phyloP scores from a whole-genome alignment of 2,888 invertebrate genomes.

The Melieria crassipennis region DNA sequence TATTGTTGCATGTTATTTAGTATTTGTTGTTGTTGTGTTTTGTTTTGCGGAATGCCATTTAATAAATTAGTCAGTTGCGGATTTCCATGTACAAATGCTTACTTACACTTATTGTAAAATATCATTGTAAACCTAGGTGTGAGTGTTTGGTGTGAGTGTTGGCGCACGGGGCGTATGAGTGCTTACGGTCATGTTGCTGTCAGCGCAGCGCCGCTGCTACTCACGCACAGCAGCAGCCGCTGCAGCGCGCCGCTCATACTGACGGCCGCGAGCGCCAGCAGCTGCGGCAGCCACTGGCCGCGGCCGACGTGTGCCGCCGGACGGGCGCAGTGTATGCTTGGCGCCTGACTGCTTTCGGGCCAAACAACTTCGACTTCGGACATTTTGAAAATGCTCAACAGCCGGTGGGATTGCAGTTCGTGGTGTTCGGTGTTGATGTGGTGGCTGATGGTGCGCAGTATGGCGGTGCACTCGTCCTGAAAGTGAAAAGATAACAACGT shows the following conservation, averaged over 20 bases:
- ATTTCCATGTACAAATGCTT: no score
- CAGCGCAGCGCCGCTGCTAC: neutral
- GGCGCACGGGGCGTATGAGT: neutral
- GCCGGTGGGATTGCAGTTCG: constrained; percentile 85
- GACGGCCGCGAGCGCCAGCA: neutral
- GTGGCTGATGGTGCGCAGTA: constrained; percentile 82
- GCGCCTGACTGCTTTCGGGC: constrained; percentile 68
- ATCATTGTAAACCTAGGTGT: no score
- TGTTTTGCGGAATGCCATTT: neutral
- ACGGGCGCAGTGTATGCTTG: constrained; percentile 43
- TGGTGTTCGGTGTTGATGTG: constrained; percentile 87
- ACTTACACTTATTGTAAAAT: no score
- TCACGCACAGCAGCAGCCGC: constrained; percentile 2
- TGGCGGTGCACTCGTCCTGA: constrained; percentile 86
- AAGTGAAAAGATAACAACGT: constrained; percentile 50
- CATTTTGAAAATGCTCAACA: constrained; percentile 91
- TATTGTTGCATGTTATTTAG: neutral
- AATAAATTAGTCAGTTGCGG: neutral
- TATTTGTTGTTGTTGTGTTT: neutral
- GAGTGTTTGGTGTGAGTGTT: no score
- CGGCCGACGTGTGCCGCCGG: no score
- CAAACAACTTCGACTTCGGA: constrained; percentile 90
- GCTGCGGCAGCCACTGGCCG: no score
- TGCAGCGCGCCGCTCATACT: neutral
- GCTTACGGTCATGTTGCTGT: constrained; percentile 21